Evolutionary conservation across 1,140 invertebrate species (phyloP).

Genomic region (Apolygus lucorum): DNA sequence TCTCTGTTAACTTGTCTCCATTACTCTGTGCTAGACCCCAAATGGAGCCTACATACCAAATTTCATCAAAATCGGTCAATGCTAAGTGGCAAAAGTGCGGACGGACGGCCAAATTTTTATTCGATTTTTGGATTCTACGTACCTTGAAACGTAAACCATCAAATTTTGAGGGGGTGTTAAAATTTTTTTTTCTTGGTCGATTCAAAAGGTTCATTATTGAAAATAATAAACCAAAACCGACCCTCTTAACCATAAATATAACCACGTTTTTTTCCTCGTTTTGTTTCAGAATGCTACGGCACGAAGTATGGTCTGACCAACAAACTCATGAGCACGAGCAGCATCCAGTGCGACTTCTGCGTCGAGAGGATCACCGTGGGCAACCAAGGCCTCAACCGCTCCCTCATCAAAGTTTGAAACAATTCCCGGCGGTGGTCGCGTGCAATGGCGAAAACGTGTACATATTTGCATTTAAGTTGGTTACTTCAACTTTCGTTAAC

Average conservation of each 20-base stretch:
- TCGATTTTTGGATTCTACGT: background rate
- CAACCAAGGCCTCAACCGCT: background rate
- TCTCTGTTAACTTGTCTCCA: too few relatives aligned
- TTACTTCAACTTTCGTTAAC: too few relatives aligned
- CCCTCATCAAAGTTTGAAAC: constrained; percentile 19
- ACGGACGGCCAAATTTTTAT: background rate
- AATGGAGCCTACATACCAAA: too few relatives aligned
- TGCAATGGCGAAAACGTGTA: too few relatives aligned
- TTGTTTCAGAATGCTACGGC: constrained; percentile 18
- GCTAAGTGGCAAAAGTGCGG: background rate
- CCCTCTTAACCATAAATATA: background rate
- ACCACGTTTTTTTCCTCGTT: background rate
- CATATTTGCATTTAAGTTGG: too few relatives aligned
- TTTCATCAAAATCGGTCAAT: too few relatives aligned
- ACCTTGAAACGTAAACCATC: too few relatives aligned
- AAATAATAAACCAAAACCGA: background rate
- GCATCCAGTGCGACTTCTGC: constrained; percentile 14
- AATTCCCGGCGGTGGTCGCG: too few relatives aligned
- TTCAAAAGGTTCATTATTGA: background rate
- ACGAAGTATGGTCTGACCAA: constrained; percentile 11
- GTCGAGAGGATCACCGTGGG: constrained; percentile 1
- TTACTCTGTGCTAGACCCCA: too few relatives aligned
- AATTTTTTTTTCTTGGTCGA: background rate
- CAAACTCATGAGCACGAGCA: constrained; percentile 16
- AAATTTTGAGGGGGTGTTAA: too few relatives aligned